phyloP scores from a whole-genome alignment of 30 jellyfish, hydroid and myxozoan genomes.

The Cassiopea andromeda region DNA sequence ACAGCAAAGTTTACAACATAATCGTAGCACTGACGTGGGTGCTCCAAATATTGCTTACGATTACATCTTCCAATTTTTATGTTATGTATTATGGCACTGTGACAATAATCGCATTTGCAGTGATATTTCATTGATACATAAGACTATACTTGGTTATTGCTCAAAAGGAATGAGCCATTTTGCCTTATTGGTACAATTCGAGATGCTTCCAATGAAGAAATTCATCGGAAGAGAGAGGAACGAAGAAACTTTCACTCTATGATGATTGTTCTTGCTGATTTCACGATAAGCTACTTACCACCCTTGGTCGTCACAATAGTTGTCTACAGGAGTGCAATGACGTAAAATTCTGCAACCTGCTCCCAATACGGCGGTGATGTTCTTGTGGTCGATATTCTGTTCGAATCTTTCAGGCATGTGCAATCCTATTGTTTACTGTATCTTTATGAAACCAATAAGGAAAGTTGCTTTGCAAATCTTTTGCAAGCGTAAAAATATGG shows the following conservation, averaged over 20 bases:
- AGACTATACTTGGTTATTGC: conserved; percentile 7
- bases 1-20: not conserved
- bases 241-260: conserved; percentile 7
- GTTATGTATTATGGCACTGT: not conserved
- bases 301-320: not conserved
- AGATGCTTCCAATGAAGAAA: not conserved
- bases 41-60: not conserved
- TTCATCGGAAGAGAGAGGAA: not conserved
- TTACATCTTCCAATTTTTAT: not conserved
- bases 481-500: not conserved
- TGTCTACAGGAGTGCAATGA: not conserved
- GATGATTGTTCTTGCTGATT: not conserved
- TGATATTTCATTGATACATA: conserved; percentile 15
- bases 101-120: not conserved
- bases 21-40: not conserved
- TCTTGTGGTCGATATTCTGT: conserved; percentile 5
- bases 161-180: not conserved
- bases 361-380: not conserved
- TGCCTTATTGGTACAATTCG: not conserved
- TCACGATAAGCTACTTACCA: conserved; percentile 5
- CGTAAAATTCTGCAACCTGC: not conserved
- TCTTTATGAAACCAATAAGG: not conserved
- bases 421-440: conserved; percentile 32
- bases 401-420: conserved; percentile 1
- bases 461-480: not conserved